Evolutionary conservation across 2,888 invertebrate species (phyloP).

Genomic region (Nasonovia ribisnigri): DNA sequence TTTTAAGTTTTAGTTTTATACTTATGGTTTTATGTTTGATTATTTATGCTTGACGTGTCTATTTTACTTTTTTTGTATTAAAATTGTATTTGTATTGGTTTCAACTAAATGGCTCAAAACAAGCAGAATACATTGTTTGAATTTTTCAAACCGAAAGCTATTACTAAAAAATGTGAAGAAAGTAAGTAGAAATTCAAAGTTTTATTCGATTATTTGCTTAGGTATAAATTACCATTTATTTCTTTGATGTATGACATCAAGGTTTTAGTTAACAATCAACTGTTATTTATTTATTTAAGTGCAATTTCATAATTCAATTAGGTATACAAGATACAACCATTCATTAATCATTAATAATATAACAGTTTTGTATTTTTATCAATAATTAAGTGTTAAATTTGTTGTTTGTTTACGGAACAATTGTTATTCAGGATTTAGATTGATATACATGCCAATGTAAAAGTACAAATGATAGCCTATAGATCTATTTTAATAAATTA

Average conservation of each 20-base stretch:
- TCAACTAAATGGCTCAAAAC: too few relatives aligned
- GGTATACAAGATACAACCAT: neutral
- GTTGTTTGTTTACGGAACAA: neutral
- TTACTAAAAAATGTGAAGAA: neutral
- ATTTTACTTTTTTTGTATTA: too few relatives aligned
- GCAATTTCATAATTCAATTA: neutral
- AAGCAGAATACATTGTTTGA: too few relatives aligned
- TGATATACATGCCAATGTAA: neutral
- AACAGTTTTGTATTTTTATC: constrained; percentile 15
- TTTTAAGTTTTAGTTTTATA: too few relatives aligned
- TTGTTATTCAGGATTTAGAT: neutral
- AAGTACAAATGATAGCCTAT: neutral
- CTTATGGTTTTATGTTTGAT: too few relatives aligned
- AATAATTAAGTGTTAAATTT: neutral
- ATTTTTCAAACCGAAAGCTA: too few relatives aligned
- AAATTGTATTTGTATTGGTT: too few relatives aligned
- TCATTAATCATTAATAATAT: neutral
- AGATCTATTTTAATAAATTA: neutral
- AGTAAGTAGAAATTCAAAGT: constrained; percentile 10
- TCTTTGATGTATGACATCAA: neutral
- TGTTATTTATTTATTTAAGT: constrained; percentile 11
- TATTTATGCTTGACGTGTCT: too few relatives aligned
- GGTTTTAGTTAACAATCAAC: neutral
- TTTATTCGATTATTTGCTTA: constrained; percentile 16
- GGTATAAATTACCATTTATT: constrained; percentile 5